A percentile compares a stretch with the other conserved stretches of the same genome.
These are phyloP conservation scores for Erpornis zantholeuca DNA, from an alignment of 2,113 vertebrate species.

Conservation along the genomic window DNA sequence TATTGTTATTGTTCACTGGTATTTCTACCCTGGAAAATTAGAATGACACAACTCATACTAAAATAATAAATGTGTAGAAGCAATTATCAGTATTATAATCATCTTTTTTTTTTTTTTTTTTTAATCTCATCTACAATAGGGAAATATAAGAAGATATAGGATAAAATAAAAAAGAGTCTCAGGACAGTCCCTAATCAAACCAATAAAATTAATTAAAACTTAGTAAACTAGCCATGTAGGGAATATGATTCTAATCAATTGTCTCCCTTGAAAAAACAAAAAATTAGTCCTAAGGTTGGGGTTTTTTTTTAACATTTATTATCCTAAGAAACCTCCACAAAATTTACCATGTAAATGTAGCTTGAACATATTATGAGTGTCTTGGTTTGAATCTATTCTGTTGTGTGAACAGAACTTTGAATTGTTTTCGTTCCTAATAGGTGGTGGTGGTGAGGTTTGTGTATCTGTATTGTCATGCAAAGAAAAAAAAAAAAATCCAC, in stretches of 20 bases:
- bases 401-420: background rate
- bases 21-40: background rate
- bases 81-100: background rate
- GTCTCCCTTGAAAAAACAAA: background rate
- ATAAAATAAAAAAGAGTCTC: background rate
- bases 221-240: background rate
- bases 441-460: rapidly evolving
- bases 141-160: background rate
- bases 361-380: background rate
- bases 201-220: background rate
- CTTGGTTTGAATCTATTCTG: background rate
- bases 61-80: background rate
- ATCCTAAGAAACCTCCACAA: background rate
- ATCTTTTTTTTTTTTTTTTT: rapidly evolving
- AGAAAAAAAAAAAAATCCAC: background rate
- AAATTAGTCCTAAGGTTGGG: background rate
- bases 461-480: background rate
- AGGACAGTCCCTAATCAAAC: background rate
- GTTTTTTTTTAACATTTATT: background rate
- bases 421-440: background rate
- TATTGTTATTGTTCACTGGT: background rate
- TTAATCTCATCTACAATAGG: background rate
- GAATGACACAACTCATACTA: background rate
- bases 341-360: background rate
- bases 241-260: background rate